phyloP scores from a whole-genome alignment of 30 jellyfish, hydroid and myxozoan genomes.

The Turritopsis rubra region DNA sequence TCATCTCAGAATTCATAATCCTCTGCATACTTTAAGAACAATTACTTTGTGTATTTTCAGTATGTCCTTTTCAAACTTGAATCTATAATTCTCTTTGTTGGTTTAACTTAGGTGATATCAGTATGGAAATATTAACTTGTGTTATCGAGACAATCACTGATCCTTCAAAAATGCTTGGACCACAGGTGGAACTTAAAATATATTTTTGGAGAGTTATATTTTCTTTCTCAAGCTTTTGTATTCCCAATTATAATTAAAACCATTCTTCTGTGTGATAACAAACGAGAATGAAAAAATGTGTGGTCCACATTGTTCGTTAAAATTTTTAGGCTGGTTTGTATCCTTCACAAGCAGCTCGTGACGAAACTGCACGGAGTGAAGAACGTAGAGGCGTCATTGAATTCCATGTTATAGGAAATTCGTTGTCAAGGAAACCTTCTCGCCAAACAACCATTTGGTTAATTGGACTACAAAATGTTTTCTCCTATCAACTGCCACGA shows the following conservation, averaged over 20 bases:
- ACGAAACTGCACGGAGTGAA: conserved; percentile 94
- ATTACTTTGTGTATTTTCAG: background rate
- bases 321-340: conserved; percentile 67
- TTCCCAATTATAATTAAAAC: too few species aligned
- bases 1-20: too few species aligned
- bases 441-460: conserved; percentile 95
- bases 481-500: conserved; percentile 85
- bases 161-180: conserved; percentile 90
- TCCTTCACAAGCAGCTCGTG: conserved; percentile 94
- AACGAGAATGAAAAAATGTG: too few species aligned
- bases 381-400: conserved; percentile 93
- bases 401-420: conserved; percentile 85
- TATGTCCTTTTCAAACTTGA: background rate
- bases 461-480: conserved; percentile 84
- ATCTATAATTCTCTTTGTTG: background rate
- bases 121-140: conserved; percentile 64
- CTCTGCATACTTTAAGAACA: too few species aligned
- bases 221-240: too few species aligned
- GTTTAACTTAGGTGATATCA: conserved; percentile 54
- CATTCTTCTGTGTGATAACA: background rate
- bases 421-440: conserved; percentile 76
- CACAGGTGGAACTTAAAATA: conserved; percentile 51
- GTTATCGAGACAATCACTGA: conserved; percentile 58
- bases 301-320: background rate
- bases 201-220: background rate